Evolutionary conservation across 2,113 vertebrate species (phyloP).

Genomic region (Pelmatolapia mariae): DNA sequence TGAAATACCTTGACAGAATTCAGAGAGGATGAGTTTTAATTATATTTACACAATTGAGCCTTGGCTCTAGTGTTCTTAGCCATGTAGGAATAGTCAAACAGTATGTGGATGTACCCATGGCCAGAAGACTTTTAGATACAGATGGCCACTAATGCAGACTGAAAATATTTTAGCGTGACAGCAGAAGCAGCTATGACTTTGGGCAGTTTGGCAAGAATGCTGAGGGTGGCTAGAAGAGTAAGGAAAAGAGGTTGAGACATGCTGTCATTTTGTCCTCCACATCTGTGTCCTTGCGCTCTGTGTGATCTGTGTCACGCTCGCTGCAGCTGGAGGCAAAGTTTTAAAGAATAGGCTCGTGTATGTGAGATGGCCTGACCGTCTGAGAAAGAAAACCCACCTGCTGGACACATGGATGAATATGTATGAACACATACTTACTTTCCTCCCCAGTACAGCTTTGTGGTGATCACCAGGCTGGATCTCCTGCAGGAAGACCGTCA

Average conservation of each 20-base stretch:
- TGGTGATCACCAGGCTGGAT: slow-evolving; percentile 96
- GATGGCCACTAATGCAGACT: slow-evolving; percentile 10
- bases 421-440: slow-evolving; percentile 82
- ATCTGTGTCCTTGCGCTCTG: not conserved
- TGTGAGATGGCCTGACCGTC: not conserved
- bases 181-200: slow-evolving; percentile 10
- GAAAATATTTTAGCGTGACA: slow-evolving; percentile 15
- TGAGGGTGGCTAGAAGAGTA: not conserved
- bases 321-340: not conserved
- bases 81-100: not conserved
- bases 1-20: not conserved
- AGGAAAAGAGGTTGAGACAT: not conserved
- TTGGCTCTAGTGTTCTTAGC: not conserved
- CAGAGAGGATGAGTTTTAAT: not conserved
- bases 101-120: not conserved
- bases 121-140: slow-evolving; percentile 7
- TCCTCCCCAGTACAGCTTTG: slow-evolving; percentile 98
- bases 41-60: not conserved
- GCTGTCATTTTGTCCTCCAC: not conserved
- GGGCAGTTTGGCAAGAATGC: not conserved
- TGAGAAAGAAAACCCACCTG: not conserved
- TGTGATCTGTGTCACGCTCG: not conserved
- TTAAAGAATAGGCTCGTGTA: not conserved
- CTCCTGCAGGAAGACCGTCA: slow-evolving; percentile 72
- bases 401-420: not conserved